phyloP scores from a whole-genome alignment of 2,888 invertebrate genomes.

The Vanessa cardui region DNA sequence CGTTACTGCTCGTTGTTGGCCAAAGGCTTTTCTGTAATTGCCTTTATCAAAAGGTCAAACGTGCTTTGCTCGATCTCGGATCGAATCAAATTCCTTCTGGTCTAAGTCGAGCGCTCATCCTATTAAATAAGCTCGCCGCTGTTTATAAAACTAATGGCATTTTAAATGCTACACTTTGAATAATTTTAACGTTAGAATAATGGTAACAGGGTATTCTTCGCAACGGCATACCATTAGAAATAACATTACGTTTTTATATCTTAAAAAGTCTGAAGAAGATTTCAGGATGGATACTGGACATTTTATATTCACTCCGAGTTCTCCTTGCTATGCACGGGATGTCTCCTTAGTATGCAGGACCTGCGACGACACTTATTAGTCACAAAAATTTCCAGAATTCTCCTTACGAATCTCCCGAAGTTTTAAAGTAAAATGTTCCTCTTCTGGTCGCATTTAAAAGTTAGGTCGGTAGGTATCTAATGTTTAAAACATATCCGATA shows the following conservation, averaged over 20 bases:
- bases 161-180: constrained; percentile 32
- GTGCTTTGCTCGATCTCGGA: constrained; percentile 44
- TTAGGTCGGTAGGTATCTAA: constrained; percentile 67
- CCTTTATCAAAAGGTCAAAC: constrained; percentile 47
- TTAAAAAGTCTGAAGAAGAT: constrained; percentile 63
- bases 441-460: constrained; percentile 70
- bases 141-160: constrained; percentile 38
- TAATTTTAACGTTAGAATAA: constrained; percentile 35
- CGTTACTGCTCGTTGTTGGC: constrained; percentile 41
- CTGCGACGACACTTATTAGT: constrained; percentile 77
- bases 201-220: constrained; percentile 28
- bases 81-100: constrained; percentile 43
- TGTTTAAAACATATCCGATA: constrained; percentile 80
- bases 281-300: constrained; percentile 60
- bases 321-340: constrained; percentile 71
- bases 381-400: constrained; percentile 77
- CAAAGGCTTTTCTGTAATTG: constrained; percentile 45
- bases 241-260: constrained; percentile 44
- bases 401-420: constrained; percentile 57
- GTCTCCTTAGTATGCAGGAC: constrained; percentile 77
- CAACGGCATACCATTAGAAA: constrained; percentile 38
- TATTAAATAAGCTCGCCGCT: constrained; percentile 38
- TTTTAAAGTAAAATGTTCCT: constrained; percentile 65
- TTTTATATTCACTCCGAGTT: constrained; percentile 76
- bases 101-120: constrained; percentile 39